A percentile compares a stretch with the other conserved stretches of the same genome.
phyloP scores from a whole-genome alignment of 2,797 vertebrate genomes.

The Sparus aurata region DNA sequence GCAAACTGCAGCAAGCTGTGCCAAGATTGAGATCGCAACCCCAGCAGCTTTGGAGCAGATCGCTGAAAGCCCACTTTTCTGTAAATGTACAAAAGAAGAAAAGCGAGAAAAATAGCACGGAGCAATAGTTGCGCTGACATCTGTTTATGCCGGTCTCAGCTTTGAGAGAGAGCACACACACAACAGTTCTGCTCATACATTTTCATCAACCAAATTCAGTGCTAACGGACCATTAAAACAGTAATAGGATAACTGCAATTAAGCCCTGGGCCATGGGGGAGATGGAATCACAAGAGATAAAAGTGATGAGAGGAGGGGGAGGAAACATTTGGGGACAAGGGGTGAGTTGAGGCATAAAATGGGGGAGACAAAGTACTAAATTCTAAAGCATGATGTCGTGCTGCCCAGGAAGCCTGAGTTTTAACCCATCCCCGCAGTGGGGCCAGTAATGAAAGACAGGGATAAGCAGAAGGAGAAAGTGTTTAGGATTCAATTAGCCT shows the following conservation, averaged over 20 bases:
- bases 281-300: constrained; percentile 51
- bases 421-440: constrained; percentile 31
- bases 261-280: constrained; percentile 59
- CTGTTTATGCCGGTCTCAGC: constrained; percentile 52
- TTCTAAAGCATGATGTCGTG: constrained; percentile 4
- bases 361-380: constrained; percentile 12
- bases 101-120: constrained; percentile 27
- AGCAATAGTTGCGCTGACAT: constrained; percentile 43
- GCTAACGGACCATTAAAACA: constrained; percentile 71
- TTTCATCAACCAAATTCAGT: constrained; percentile 66
- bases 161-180: constrained; percentile 33
- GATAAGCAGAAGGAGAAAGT: constrained; percentile 64
- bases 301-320: constrained; percentile 49
- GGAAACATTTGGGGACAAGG: constrained; percentile 15
- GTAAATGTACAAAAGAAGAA: constrained; percentile 39
- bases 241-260: constrained; percentile 73
- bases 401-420: constrained; percentile 26
- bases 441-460: constrained; percentile 43
- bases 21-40: constrained; percentile 70
- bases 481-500: constrained; percentile 80
- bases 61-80: constrained; percentile 39
- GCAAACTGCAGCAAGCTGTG: constrained; percentile 56
- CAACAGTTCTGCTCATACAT: constrained; percentile 57
- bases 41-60: constrained; percentile 45
- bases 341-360: background rate